Percentiles rank a stretch among this genome's conserved stretches.
These are phyloP conservation scores for Plestiodon gilberti DNA, from an alignment of 2,113 vertebrate species.

Conservation along the genomic window DNA sequence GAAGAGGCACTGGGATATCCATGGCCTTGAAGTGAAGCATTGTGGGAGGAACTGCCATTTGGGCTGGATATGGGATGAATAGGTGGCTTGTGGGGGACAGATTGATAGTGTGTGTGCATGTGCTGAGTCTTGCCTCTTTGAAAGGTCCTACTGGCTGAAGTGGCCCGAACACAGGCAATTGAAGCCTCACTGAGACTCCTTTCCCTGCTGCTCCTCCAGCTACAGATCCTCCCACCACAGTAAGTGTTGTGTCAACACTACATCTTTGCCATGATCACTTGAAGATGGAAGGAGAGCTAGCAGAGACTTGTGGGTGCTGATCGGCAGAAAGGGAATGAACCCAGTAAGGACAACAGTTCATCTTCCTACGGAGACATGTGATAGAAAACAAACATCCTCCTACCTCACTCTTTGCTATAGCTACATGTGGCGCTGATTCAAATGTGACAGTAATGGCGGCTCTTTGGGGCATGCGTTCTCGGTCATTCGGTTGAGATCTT, in stretches of 20 bases:
- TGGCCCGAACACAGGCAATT: conserved; percentile 28
- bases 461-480: neutral
- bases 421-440: neutral
- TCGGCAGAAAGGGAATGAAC: neutral
- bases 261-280: neutral
- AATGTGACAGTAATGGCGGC: neutral
- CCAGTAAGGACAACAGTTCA: neutral
- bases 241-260: conserved; percentile 50
- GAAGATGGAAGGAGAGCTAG: neutral
- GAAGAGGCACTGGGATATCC: neutral
- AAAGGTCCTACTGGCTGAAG: conserved; percentile 66
- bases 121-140: conserved; percentile 37
- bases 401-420: neutral
- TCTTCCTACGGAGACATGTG: neutral
- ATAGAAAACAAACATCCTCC: neutral
- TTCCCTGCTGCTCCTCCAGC: conserved; percentile 67
- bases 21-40: neutral
- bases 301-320: neutral
- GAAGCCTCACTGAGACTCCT: conserved; percentile 75
- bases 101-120: neutral
- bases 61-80: neutral
- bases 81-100: neutral
- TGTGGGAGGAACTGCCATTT: neutral
- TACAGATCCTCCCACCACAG: conserved; percentile 67
- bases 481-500: too few relatives aligned